These are phyloP conservation scores for Liposcelis brunnea DNA, from an alignment of 2,888 invertebrate genomes.

Conservation along the genomic window DNA sequence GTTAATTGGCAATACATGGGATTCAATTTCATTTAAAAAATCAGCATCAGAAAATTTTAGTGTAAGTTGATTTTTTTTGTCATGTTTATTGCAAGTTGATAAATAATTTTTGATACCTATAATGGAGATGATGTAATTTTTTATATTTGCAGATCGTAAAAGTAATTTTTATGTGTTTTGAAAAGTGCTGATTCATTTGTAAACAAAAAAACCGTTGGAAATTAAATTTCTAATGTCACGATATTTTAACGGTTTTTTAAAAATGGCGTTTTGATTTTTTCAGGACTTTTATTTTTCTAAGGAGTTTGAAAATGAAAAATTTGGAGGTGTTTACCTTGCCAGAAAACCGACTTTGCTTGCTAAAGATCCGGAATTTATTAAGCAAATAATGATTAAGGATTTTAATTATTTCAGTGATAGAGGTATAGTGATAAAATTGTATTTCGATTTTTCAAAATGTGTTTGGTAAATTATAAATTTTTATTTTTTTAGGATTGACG, in stretches of 20 bases:
- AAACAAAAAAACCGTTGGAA: no score
- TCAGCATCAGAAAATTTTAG: slow-evolving; percentile 14
- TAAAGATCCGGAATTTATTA: slow-evolving; percentile 30
- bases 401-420: slow-evolving; percentile 31
- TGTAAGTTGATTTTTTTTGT: background rate
- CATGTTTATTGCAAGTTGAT: no score
- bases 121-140: no score
- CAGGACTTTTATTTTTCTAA: slow-evolving; percentile 13
- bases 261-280: no score
- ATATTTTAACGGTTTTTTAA: no score
- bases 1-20: slow-evolving; percentile 28
- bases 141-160: no score
- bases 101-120: no score
- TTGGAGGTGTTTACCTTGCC: slow-evolving; percentile 32
- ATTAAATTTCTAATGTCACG: no score
- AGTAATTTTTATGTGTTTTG: no score
- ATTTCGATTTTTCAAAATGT: no score
- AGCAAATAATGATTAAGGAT: slow-evolving; percentile 29
- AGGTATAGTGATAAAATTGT: slow-evolving; percentile 26
- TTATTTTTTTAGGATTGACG: background rate
- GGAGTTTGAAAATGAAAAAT: slow-evolving; percentile 20
- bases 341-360: slow-evolving; percentile 30
- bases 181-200: no score
- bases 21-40: slow-evolving; percentile 21
- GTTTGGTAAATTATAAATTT: no score